Conservation (phyloP, 2,113 vertebrate species). For the Blennius ocellaris region DNA sequence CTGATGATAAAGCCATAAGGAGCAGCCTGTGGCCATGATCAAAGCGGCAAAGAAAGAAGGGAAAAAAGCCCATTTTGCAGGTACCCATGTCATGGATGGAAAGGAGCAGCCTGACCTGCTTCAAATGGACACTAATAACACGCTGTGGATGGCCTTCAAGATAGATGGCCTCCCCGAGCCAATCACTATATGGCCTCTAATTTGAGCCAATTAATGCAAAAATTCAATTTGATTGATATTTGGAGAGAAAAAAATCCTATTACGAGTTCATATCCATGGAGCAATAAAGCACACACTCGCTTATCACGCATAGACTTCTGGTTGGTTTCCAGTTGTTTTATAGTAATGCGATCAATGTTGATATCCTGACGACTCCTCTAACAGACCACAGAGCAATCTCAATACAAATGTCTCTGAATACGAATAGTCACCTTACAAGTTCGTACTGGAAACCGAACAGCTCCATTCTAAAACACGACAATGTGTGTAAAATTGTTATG, state of each 20-base stretch:
- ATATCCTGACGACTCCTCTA: too few relatives aligned
- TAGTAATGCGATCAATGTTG: too few relatives aligned
- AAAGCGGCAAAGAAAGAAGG: constrained; percentile 13
- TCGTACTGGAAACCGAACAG: too few relatives aligned
- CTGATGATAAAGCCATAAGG: background rate
- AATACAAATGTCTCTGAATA: too few relatives aligned
- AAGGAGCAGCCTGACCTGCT: background rate
- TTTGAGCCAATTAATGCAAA: background rate
- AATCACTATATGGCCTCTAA: background rate
- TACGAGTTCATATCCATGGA: too few relatives aligned
- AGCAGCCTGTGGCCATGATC: constrained; percentile 2
- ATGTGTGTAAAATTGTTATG: too few relatives aligned
- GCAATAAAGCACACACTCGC: too few relatives aligned
- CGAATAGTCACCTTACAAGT: too few relatives aligned
- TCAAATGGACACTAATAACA: background rate
- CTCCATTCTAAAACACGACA: too few relatives aligned
- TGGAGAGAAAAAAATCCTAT: background rate
- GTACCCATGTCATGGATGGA: background rate
- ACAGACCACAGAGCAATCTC: too few relatives aligned
- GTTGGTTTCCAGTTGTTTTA: too few relatives aligned
- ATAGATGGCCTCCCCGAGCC: background rate
- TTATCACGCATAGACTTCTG: too few relatives aligned
- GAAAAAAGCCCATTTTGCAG: constrained; percentile 8
- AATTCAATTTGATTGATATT: constrained; percentile 1
- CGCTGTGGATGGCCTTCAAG: background rate